Evolutionary conservation across 2,888 invertebrate species (phyloP).

Genomic region (Acanthosepion esculentum): DNA sequence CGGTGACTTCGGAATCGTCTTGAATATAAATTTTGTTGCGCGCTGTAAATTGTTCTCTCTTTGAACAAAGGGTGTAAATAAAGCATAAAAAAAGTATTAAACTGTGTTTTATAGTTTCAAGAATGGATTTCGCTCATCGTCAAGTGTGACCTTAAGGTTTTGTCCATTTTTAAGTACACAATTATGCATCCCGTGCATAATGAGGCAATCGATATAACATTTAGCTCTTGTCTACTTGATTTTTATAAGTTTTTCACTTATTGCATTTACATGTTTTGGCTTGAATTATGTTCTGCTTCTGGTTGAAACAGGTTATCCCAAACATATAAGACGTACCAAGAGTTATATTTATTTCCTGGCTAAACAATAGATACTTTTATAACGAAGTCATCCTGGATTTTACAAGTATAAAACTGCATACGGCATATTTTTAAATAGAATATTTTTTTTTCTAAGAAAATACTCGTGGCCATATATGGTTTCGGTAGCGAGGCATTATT

Average conservation of each 20-base stretch:
- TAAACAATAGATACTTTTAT: neutral
- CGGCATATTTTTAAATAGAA: too few species aligned
- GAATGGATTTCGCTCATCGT: constrained; percentile 9
- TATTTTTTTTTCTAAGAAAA: too few species aligned
- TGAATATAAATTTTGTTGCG: neutral
- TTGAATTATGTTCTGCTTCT: neutral
- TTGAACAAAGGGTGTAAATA: neutral
- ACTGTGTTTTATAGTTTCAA: neutral
- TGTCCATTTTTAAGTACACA: constrained; percentile 4
- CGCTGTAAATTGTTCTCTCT: neutral
- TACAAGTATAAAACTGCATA: neutral
- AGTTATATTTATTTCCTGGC: constrained; percentile 33
- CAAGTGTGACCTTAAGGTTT: constrained; percentile 33
- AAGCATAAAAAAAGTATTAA: neutral
- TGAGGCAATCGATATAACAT: constrained; percentile 33
- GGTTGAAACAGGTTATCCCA: neutral
- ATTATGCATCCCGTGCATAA: constrained; percentile 18
- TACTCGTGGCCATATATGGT: too few species aligned
- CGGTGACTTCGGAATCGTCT: neutral
- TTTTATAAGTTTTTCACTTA: constrained; percentile 8
- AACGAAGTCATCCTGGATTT: neutral
- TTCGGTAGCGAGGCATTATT: too few species aligned
- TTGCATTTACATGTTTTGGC: neutral
- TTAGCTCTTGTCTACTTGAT: neutral
- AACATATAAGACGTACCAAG: constrained; percentile 17